Percentiles rank a stretch among this genome's conserved stretches.
These are phyloP conservation scores for Pediacus dermestoides DNA, from an alignment of 2,888 invertebrate genomes.

Conservation along the genomic window DNA sequence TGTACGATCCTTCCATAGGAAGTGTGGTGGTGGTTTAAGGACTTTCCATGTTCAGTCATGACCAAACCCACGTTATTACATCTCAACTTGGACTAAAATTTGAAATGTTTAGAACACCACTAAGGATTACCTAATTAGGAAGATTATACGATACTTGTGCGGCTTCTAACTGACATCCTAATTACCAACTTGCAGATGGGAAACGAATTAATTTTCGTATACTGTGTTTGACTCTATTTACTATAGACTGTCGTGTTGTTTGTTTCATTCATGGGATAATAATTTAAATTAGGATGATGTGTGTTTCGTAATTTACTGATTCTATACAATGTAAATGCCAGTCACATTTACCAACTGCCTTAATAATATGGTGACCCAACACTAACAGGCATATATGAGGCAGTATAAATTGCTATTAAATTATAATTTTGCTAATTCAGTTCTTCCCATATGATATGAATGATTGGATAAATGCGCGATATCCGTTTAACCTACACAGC, in stretches of 20 bases:
- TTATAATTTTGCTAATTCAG: too few species aligned
- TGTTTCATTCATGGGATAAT: constrained; percentile 1
- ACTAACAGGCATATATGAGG: too few species aligned
- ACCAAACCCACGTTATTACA: neutral
- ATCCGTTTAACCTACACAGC: too few species aligned
- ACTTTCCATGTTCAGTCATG: constrained; percentile 4
- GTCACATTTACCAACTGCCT: too few species aligned
- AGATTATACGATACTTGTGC: neutral
- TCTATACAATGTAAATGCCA: too few species aligned
- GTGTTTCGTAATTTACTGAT: too few species aligned
- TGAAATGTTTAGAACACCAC: constrained; percentile 5
- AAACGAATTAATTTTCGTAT: constrained; percentile 9
- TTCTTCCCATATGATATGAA: too few species aligned
- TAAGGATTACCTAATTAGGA: constrained; percentile 7
- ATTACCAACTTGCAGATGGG: constrained; percentile 8
- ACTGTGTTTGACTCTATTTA: neutral
- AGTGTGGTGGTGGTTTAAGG: constrained; percentile 1
- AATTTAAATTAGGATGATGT: constrained; percentile 2
- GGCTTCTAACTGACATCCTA: constrained; percentile 7
- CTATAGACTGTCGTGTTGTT: too few species aligned
- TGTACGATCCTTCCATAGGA: constrained; percentile 1
- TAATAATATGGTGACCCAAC: too few species aligned
- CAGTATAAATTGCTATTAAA: too few species aligned
- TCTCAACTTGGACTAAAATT: constrained; percentile 1
- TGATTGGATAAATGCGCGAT: too few species aligned